Evolutionary conservation across 2,797 vertebrate genomes (phyloP).

Genomic region (Myotis vivesi): DNA sequence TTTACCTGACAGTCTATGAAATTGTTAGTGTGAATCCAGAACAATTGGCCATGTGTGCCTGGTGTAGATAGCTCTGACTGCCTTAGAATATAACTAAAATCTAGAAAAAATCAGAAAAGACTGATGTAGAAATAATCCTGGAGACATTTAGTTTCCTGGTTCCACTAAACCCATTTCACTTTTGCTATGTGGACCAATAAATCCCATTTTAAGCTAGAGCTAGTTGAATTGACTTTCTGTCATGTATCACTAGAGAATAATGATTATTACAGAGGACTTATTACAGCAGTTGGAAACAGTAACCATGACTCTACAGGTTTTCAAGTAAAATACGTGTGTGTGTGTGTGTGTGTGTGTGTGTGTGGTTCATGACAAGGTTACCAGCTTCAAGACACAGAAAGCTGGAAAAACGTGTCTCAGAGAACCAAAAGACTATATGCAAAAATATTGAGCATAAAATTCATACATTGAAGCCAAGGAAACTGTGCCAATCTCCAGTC

Average conservation of each 20-base stretch:
- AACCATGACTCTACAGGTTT: background rate
- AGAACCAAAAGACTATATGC: background rate
- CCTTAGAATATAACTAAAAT: background rate
- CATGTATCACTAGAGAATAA: background rate
- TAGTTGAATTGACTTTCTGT: slow-evolving; percentile 69
- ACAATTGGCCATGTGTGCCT: background rate
- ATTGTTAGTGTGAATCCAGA: background rate
- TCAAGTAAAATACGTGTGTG: background rate
- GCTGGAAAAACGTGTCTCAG: background rate
- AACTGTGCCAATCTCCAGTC: background rate
- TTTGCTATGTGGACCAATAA: slow-evolving; percentile 40
- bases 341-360: background rate
- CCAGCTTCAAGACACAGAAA: background rate
- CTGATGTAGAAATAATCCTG: background rate
- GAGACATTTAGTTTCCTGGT: slow-evolving; percentile 46
- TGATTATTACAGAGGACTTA: slow-evolving; percentile 20
- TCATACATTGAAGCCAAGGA: background rate
- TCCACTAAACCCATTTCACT: slow-evolving; percentile 51
- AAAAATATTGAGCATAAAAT: background rate
- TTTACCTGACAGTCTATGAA: background rate
- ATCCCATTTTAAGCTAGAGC: slow-evolving; percentile 55
- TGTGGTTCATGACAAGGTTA: background rate
- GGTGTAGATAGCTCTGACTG: background rate
- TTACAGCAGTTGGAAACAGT: background rate
- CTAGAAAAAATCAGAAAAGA: background rate